These are phyloP conservation scores for Echinometra lucunter DNA, from an alignment of 53 echinoderm and acorn worm species.

Conservation along the genomic window DNA sequence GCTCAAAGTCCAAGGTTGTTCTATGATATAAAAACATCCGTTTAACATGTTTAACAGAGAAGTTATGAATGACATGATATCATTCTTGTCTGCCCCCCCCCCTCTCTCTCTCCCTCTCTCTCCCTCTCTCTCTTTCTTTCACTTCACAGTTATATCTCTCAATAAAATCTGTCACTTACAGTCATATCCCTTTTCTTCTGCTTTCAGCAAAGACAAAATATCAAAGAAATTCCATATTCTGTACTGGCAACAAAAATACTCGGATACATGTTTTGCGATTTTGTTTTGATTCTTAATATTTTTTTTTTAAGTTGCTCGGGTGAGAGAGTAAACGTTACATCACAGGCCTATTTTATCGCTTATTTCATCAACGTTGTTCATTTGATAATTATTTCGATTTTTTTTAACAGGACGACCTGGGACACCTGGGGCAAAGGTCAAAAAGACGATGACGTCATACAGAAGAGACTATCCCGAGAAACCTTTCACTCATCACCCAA, in stretches of 20 bases:
- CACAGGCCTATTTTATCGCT: neutral
- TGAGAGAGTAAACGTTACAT: too few species aligned
- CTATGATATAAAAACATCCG: neutral
- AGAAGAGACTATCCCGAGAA: constrained; percentile 76
- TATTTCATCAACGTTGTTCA: neutral
- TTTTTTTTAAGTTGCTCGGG: too few species aligned
- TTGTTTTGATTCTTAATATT: too few species aligned
- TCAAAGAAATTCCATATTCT: neutral
- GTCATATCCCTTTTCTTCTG: neutral
- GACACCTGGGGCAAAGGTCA: constrained; percentile 74
- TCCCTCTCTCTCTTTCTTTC: neutral
- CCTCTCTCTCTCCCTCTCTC: neutral
- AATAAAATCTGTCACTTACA: neutral
- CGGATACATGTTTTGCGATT: too few species aligned
- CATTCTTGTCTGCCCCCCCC: neutral
- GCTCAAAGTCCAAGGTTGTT: neutral
- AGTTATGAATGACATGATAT: neutral
- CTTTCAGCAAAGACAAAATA: neutral
- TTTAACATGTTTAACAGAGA: neutral
- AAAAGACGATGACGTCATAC: constrained; percentile 83
- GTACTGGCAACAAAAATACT: too few species aligned
- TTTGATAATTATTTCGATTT: neutral
- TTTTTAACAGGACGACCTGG: constrained; percentile 61
- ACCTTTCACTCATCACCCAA: constrained; percentile 49
- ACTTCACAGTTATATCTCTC: neutral